Conservation (phyloP, 2,797 vertebrate genomes). For the Chiroxiphia lanceolata region DNA sequence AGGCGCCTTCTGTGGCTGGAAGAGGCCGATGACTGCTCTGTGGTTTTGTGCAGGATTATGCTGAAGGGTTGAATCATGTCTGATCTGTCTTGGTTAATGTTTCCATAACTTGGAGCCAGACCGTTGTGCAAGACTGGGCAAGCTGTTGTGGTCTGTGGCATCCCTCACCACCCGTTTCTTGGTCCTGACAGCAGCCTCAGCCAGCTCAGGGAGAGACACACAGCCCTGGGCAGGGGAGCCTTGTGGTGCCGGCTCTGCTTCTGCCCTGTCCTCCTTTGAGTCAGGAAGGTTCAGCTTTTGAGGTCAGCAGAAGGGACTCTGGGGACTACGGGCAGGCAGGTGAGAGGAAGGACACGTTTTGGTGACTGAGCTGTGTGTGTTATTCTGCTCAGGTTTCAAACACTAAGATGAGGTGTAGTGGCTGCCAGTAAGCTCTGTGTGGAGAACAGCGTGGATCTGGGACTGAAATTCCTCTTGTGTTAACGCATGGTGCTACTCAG, state of each 20-base stretch:
- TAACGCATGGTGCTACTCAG: background rate
- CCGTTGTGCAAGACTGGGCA: conserved; percentile 55
- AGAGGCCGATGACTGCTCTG: conserved; percentile 23
- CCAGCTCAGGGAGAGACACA: background rate
- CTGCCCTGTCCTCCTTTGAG: background rate
- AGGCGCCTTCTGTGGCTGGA: conserved; percentile 12
- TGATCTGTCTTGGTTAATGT: conserved; percentile 52
- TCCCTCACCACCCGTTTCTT: background rate
- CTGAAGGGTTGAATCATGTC: conserved; percentile 68
- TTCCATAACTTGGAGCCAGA: conserved; percentile 58
- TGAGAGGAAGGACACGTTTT: background rate
- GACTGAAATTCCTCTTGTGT: background rate
- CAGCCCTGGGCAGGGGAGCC: background rate
- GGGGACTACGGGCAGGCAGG: rapidly evolving
- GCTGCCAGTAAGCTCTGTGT: background rate
- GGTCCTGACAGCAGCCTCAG: background rate
- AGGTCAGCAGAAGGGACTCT: background rate
- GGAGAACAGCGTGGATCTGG: background rate
- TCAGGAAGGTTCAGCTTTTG: background rate
- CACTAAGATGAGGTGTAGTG: rapidly evolving
- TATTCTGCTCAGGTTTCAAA: background rate
- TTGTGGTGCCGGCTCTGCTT: rapidly evolving
- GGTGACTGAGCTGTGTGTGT: background rate
- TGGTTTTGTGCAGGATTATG: conserved; percentile 59
- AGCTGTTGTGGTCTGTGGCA: conserved; percentile 3